Percentiles rank a stretch among this genome's conserved stretches.
Conservation (phyloP, 2,797 vertebrate genomes). For the Denticeps clupeoides region DNA sequence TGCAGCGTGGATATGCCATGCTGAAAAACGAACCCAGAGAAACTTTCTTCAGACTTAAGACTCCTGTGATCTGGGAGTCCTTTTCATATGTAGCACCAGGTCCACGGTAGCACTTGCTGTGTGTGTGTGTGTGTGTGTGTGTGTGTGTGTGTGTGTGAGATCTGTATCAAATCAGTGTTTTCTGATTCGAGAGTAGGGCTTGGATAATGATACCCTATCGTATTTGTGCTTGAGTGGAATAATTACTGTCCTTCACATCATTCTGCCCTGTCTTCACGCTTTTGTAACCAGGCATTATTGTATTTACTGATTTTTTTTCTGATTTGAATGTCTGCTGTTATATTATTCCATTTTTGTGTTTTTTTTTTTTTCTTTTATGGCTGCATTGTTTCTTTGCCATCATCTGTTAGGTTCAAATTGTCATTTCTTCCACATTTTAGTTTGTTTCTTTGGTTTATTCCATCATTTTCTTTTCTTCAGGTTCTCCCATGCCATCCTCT, state of each 20-base stretch:
- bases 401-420: neutral
- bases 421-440: neutral
- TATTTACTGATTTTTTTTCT: too few species aligned
- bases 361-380: neutral
- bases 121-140: neutral
- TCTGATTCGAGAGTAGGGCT: neutral
- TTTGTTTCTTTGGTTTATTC: constrained; percentile 14
- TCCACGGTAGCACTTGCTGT: neutral
- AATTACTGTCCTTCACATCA: too few species aligned
- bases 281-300: too few species aligned
- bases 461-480: constrained; percentile 42
- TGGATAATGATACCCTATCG: too few species aligned
- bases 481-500: constrained; percentile 67
- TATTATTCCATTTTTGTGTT: neutral
- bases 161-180: neutral
- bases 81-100: too few species aligned
- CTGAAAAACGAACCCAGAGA: too few species aligned
- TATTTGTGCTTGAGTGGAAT: too few species aligned
- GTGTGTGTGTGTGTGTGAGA: neutral
- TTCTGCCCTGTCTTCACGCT: too few species aligned
- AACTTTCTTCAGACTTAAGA: too few species aligned
- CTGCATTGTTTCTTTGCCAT: constrained; percentile 1
- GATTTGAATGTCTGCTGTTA: neutral
- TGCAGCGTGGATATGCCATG: too few species aligned
- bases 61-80: too few species aligned